Evolutionary conservation across 53 echinoderm and acorn worm genomes (phyloP).

Genomic region (Patiria pectinifera): DNA sequence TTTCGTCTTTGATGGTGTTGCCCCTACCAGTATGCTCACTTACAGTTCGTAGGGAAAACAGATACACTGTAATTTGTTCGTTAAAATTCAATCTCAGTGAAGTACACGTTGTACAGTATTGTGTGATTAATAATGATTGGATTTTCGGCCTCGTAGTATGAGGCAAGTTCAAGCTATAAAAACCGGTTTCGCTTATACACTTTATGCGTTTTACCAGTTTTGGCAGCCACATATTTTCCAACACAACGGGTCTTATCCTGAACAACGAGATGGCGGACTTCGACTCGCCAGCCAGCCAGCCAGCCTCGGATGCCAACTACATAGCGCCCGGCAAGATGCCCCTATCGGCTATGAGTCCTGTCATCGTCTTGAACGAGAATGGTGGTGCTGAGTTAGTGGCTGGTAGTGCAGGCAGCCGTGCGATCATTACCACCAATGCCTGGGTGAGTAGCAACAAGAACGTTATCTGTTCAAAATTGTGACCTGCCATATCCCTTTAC

Average conservation of each 20-base stretch:
- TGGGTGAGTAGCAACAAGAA: conserved; percentile 60
- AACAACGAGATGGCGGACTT: conserved; percentile 83
- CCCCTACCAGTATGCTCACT: no score
- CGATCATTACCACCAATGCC: conserved; percentile 75
- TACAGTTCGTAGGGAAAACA: no score
- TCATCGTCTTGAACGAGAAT: conserved; percentile 59
- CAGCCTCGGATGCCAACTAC: conserved; percentile 59
- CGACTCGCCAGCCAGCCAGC: conserved; percentile 46
- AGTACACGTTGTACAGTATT: no score
- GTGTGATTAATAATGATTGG: no score
- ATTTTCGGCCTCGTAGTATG: no score
- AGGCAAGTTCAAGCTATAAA: neutral
- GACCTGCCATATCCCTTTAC: no score
- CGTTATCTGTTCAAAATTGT: no score
- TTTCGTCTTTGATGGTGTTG: no score
- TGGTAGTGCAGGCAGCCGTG: conserved; percentile 75
- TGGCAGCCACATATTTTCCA: conserved; percentile 71
- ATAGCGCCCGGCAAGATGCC: conserved; percentile 70
- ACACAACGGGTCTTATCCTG: conserved; percentile 72
- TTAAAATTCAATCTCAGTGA: no score
- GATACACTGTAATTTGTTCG: no score
- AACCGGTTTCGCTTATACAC: neutral
- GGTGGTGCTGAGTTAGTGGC: conserved; percentile 60
- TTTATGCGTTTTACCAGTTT: conserved; percentile 49
- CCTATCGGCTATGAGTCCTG: conserved; percentile 76